phyloP scores from a whole-genome alignment of 1,140 invertebrate species.

The Papilio polyxenes region DNA sequence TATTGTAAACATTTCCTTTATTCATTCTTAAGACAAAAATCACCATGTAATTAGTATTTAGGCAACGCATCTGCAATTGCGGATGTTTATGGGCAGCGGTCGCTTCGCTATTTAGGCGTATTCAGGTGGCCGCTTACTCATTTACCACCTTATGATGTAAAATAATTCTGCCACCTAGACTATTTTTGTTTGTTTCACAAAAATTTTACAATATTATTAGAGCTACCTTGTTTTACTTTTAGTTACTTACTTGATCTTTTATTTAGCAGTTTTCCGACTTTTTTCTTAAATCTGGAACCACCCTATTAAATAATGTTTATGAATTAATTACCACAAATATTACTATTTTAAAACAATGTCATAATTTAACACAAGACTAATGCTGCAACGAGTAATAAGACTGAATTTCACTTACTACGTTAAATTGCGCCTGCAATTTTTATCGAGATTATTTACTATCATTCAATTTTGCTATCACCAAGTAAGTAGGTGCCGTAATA shows the following conservation, averaged over 20 bases:
- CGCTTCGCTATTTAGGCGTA: no score
- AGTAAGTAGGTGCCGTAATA: neutral
- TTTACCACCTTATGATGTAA: no score
- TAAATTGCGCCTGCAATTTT: neutral
- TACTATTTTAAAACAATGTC: neutral
- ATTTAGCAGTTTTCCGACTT: slow-evolving; percentile 24
- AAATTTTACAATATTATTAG: neutral
- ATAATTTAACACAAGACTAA: neutral
- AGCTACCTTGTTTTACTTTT: neutral
- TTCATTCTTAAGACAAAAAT: neutral
- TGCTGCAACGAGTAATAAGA: neutral
- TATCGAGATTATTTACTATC: neutral
- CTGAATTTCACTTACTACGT: neutral
- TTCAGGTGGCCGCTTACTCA: no score
- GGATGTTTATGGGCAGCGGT: no score
- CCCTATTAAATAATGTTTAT: slow-evolving; percentile 44
- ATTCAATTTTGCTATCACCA: neutral
- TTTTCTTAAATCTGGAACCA: slow-evolving; percentile 51
- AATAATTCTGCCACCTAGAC: no score
- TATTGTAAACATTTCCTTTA: neutral
- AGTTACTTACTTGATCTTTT: slow-evolving; percentile 39
- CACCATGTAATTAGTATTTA: neutral
- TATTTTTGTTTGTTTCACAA: no score
- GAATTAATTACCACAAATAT: neutral
- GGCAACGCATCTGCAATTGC: no score